Base-by-base conservation (phyloP, 2,797 vertebrate genomes). In the Okamejei kenojei region DNA sequence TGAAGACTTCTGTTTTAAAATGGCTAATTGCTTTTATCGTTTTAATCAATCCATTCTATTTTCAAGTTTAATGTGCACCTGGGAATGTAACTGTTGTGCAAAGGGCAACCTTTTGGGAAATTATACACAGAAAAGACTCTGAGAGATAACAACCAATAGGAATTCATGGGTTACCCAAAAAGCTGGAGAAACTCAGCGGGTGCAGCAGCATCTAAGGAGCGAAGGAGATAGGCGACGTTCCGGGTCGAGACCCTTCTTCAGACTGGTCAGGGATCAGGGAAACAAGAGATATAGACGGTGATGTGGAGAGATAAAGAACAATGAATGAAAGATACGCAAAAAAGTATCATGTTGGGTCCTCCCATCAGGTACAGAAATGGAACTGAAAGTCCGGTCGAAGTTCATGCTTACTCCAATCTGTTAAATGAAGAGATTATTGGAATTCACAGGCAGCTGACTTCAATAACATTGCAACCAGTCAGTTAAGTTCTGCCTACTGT, bases 81-180 rank as follows among this genome's bases (percentile, higher is more conserved):
- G 90, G 35, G 68, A 92, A 45, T 92, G 90, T 54, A 76, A 58
- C 21, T 58, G 71, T 74, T 58, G 1, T 71, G 26, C 90, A 92
- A 92, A 88, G 21, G 61, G 35, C n/a, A 68, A 88, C 21, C 63
- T 65, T 68, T 92, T 92, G 90, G 90, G 71, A 92, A 92, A 92
- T 92, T 38, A 45, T 74, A 74, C 90, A 29, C 21, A 73, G 35
- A 76, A 9, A 38, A 92, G 38, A 74, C 10, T 92, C 88, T 74
- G 68, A 91, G 45, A 91, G 68, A 45, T 91, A 35, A 91, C 68
- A 73, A 35, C 35, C 68, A 11, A 13, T 17, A 54, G 90, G 13
- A 71, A 23, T 92, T 92, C 76, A n/a, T n/a, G n/a, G n/a, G n/a
- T n/a, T n/a, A n/a, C n/a, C n/a, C n/a, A n/a, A n/a, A n/a, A n/a